A percentile compares a stretch with the other conserved stretches of the same genome.
These are phyloP conservation scores for Rhopalosiphum maidis DNA, from an alignment of 1,140 invertebrate genomes.

Conservation along the genomic window DNA sequence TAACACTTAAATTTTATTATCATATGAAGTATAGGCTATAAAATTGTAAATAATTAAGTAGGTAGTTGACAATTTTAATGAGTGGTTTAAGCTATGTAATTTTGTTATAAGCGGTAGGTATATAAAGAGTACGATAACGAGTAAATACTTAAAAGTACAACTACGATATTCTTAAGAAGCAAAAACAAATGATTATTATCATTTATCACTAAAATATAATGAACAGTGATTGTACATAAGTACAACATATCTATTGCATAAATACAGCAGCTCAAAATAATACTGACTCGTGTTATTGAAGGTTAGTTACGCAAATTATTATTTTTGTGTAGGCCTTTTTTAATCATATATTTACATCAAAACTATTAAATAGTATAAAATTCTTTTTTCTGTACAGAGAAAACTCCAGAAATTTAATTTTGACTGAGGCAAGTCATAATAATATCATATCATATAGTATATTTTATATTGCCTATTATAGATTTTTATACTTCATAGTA, in stretches of 20 bases:
- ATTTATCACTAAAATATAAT: background rate
- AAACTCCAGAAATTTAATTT: no score
- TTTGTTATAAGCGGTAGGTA: background rate
- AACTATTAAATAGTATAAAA: background rate
- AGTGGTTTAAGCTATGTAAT: background rate
- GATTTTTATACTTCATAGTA: no score
- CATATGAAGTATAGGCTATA: background rate
- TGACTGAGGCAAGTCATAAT: no score
- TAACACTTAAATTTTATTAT: background rate
- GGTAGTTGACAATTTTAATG: slow-evolving; percentile 4
- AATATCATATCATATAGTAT: no score
- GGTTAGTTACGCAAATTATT: background rate
- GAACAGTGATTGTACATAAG: background rate
- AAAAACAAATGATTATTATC: background rate
- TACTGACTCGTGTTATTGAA: background rate
- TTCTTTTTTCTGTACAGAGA: background rate
- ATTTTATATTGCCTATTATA: no score
- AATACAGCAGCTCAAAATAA: background rate
- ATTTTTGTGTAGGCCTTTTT: background rate
- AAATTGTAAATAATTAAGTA: background rate
- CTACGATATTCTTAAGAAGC: background rate
- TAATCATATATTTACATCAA: background rate
- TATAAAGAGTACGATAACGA: background rate
- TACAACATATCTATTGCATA: background rate
- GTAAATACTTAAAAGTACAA: background rate